Evolutionary conservation across 1,140 invertebrate genomes (phyloP), one percentile per base, ranked within the genome.

Genomic region (Drosophila repletoides): DNA sequence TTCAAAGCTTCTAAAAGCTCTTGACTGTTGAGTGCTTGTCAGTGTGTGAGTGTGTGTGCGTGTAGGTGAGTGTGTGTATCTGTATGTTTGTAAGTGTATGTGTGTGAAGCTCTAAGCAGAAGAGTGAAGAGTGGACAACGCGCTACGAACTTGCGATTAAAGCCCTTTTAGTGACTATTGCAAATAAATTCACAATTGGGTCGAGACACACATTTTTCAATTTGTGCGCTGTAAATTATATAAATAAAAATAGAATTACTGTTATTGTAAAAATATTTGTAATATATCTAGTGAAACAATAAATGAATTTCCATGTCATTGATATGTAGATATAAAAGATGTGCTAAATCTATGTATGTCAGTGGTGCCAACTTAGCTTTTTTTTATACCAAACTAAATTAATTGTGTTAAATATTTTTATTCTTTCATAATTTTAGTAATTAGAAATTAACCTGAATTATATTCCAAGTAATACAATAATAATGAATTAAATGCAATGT

Each of bases 151-250:
- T 83, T 83, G 68, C 79, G 70, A 68, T 86, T 84, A 75, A 79
- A 58, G 65, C 80, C 55, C 80, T 79, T 86, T 72, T 76, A 63
- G 55, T 66, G 80, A 68, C 71, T 86, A 76, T 63, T 86, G 80
- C 75, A 86, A 86, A 86, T 86, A 56, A 38, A 64, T 72, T 68
- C 80, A 86, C 81, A 86, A 86, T 86, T 86, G 81, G 75, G 31
- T 63, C 46, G 60, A 67, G 66, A 80, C 70, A 86, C 67, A 86
- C 80, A 84, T 76, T 84, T 46, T 75, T 66, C 67, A 68, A 72
- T 76, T 72, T 74, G 80, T 86, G 80, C 80, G 72, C 80, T 86
- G 80, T 64, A 86, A 86, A 86, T 86, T 86, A 84, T 84, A 84
- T 71, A 71, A 74, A 74, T 67, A 79, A 75, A 86, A 86, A 79